phyloP scores from a whole-genome alignment of 2,797 vertebrate species.

The Syndactyla subalaris region DNA sequence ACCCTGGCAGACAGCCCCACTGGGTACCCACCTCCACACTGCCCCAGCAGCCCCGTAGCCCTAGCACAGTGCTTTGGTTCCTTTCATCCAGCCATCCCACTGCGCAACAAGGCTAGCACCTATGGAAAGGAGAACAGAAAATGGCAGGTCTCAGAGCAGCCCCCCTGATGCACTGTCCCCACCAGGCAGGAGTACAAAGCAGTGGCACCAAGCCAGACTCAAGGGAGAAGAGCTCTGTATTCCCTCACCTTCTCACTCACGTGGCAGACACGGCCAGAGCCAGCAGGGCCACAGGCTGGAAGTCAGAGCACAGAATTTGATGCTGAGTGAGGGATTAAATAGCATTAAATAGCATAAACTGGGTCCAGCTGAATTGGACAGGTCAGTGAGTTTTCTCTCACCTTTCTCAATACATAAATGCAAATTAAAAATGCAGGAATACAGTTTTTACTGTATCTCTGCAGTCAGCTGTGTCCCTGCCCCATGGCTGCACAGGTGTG shows the following conservation, averaged over 20 bases:
- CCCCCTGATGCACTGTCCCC: fast-evolving
- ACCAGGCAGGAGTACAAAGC: fast-evolving
- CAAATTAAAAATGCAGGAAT: neutral
- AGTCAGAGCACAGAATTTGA: fast-evolving
- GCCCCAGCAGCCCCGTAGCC: neutral
- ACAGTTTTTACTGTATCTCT: neutral
- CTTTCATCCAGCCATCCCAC: neutral
- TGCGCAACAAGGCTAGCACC: neutral
- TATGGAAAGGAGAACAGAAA: neutral
- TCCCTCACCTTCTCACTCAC: neutral
- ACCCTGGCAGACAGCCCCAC: fast-evolving
- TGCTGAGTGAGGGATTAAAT: neutral
- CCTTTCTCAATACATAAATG: neutral
- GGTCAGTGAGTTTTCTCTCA: neutral
- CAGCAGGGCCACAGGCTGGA: neutral
- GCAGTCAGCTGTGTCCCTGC: neutral
- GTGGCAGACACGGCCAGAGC: fast-evolving
- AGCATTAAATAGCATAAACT: neutral
- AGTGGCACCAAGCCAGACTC: neutral
- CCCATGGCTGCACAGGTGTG: fast-evolving
- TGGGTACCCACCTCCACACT: neutral
- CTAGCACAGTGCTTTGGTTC: neutral
- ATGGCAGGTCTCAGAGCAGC: neutral
- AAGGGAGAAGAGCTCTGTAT: neutral
- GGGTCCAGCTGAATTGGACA: neutral